Evolutionary conservation across 2,888 invertebrate genomes (phyloP).

Genomic region (Diabrotica balteata): DNA sequence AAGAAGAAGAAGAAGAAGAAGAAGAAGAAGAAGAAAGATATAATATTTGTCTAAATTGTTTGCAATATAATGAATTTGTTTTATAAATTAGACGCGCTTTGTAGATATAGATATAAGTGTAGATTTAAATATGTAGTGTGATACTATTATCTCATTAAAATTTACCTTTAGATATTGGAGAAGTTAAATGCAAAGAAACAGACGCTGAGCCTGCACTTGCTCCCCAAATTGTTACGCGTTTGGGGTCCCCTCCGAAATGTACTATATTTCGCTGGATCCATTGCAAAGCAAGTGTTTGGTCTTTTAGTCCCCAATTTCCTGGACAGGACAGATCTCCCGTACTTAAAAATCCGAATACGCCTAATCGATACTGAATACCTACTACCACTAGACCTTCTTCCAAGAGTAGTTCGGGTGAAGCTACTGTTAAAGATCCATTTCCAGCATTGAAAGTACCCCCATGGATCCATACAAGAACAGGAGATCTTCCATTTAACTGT

Average conservation of each 20-base stretch:
- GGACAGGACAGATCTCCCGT: constrained; percentile 34
- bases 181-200: constrained; percentile 36
- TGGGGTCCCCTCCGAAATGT: constrained; percentile 35
- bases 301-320: constrained; percentile 37
- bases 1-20: too few relatives aligned
- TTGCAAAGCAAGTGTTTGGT: constrained; percentile 36
- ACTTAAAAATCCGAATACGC: constrained; percentile 38
- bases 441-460: constrained; percentile 30
- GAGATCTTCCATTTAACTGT: constrained; percentile 10
- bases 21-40: too few relatives aligned
- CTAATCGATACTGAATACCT: constrained; percentile 33
- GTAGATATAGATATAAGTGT: too few relatives aligned
- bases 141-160: neutral
- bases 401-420: constrained; percentile 30
- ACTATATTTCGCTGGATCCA: constrained; percentile 38
- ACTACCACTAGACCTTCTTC: constrained; percentile 33
- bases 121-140: too few relatives aligned
- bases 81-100: too few relatives aligned
- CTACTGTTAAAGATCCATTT: constrained; percentile 8
- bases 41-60: too few relatives aligned
- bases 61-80: too few relatives aligned
- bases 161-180: constrained; percentile 30
- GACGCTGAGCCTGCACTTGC: constrained; percentile 38
- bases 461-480: constrained; percentile 30
- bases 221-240: constrained; percentile 35